Conservation (phyloP, 2,888 invertebrate species). For the Mamestra brassicae region DNA sequence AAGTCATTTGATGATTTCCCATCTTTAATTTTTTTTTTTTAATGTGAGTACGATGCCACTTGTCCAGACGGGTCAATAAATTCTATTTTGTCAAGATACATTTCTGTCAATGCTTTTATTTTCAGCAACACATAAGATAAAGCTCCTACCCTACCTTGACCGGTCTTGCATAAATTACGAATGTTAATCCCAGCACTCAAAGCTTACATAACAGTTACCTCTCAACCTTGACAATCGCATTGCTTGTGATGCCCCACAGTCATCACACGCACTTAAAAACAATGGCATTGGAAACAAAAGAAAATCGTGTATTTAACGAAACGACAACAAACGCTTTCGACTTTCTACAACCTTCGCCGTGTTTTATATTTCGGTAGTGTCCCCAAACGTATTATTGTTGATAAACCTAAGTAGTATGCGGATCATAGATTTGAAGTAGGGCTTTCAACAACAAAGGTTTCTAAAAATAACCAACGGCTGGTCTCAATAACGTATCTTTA, state of each 20-base stretch:
- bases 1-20: no score
- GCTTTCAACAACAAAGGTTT: conserved; percentile 18
- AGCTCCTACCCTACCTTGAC: conserved; percentile 6
- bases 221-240: conserved; percentile 6
- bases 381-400: conserved; percentile 9
- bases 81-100: no score
- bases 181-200: not conserved
- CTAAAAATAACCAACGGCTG: no score
- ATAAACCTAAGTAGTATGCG: conserved; percentile 17
- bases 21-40: no score
- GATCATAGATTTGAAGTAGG: conserved; percentile 27
- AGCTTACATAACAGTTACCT: not conserved
- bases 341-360: conserved; percentile 53
- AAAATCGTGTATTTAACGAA: conserved; percentile 48
- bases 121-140: not conserved
- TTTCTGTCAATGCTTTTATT: no score
- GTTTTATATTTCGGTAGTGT: conserved; percentile 50
- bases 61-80: no score
- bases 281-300: conserved; percentile 50
- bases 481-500: no score
- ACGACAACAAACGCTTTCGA: conserved; percentile 53
- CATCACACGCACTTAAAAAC: conserved; percentile 48
- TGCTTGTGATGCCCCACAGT: conserved; percentile 21
- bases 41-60: no score
- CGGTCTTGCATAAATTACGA: not conserved